Percentiles rank a stretch among this genome's conserved stretches.
These are phyloP conservation scores for Pycnomerus fuliginosus DNA, from an alignment of 2,888 invertebrate species.

Conservation along the genomic window DNA sequence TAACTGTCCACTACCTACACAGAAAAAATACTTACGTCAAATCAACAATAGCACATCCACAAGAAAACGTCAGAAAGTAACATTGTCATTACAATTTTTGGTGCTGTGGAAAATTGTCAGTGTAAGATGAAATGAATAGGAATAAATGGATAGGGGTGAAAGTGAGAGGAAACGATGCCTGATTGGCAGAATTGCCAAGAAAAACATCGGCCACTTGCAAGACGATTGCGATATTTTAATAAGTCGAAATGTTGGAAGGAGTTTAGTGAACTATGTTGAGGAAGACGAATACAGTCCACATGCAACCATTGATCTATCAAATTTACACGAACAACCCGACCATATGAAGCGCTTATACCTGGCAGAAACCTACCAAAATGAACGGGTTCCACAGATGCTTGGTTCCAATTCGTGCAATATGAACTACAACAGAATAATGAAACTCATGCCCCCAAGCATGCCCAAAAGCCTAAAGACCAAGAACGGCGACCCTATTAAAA, in stretches of 20 bases:
- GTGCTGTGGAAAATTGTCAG: constrained; percentile 7
- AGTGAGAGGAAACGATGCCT: too few species aligned
- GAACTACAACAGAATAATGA: not conserved
- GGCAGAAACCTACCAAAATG: too few species aligned
- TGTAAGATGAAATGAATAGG: constrained; percentile 3
- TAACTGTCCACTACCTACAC: too few species aligned
- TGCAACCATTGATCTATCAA: not conserved
- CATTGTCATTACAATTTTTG: too few species aligned
- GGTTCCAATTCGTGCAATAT: too few species aligned
- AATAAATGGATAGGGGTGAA: not conserved
- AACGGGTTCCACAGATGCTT: too few species aligned
- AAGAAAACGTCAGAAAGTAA: too few species aligned
- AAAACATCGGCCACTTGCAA: constrained; percentile 11
- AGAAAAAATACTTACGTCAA: too few species aligned
- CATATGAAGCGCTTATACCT: too few species aligned
- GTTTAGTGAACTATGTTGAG: constrained; percentile 4
- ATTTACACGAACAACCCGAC: too few species aligned
- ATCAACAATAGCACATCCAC: too few species aligned
- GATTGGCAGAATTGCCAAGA: too few species aligned
- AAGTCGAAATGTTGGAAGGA: constrained; percentile 1
- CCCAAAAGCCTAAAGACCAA: not conserved
- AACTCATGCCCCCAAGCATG: not conserved
- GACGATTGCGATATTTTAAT: constrained; percentile 14
- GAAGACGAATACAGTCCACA: not conserved
- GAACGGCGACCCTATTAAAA: not conserved